These are phyloP conservation scores for Oreonectes daqikongensis DNA, from an alignment of 2,797 vertebrate species.

Conservation along the genomic window DNA sequence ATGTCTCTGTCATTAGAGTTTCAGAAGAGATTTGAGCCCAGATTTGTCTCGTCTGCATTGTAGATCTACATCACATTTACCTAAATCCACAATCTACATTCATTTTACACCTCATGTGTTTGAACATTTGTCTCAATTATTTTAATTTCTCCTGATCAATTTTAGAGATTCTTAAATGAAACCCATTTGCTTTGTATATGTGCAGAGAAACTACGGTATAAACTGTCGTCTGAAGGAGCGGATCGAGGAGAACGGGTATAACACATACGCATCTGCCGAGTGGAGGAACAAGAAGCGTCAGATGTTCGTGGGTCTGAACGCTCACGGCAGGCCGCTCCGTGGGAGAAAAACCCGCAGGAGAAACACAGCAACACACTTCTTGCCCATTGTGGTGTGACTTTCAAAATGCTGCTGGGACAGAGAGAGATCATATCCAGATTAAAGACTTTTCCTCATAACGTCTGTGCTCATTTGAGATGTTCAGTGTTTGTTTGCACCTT, in stretches of 20 bases:
- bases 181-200: conserved; percentile 41
- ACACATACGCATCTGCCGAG: conserved; percentile 91
- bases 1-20: no score
- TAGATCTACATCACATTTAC: no score
- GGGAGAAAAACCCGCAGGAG: conserved; percentile 91
- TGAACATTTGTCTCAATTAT: no score
- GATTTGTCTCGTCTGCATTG: no score
- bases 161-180: no score
- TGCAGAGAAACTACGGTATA: conserved; percentile 86
- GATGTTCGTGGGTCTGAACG: conserved; percentile 95
- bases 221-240: conserved; percentile 95
- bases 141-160: no score
- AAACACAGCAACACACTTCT: conserved; percentile 95
- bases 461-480: neutral
- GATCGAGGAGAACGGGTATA: conserved; percentile 98
- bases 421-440: neutral
- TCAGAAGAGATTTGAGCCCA: no score
- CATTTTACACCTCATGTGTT: no score
- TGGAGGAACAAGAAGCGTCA: conserved; percentile 92
- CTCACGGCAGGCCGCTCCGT: conserved; percentile 87
- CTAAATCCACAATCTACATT: neutral
- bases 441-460: conserved; percentile 6
- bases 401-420: neutral
- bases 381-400: conserved; percentile 83
- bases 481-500: conserved; percentile 8